A percentile compares a stretch with the other conserved stretches of the same genome.
Evolutionary conservation across 2,888 invertebrate species (phyloP).

Genomic region (Magallana nippona): DNA sequence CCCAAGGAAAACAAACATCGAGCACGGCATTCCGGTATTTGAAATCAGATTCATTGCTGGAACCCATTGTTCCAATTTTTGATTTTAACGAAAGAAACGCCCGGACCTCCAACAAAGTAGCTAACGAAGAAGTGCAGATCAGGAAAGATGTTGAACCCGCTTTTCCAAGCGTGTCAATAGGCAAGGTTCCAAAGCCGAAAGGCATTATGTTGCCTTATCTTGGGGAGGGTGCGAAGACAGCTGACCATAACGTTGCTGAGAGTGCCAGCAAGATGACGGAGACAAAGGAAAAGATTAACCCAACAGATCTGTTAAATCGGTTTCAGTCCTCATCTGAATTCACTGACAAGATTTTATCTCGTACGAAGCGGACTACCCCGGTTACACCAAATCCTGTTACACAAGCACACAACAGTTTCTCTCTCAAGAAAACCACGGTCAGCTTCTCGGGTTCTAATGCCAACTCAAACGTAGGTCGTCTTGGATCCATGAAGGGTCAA

Average conservation of each 20-base stretch:
- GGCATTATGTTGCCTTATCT: conserved; percentile 39
- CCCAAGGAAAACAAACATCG: not conserved
- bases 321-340: conserved; percentile 13
- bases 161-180: not conserved
- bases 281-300: not conserved
- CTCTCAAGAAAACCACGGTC: not conserved
- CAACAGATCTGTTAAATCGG: not conserved
- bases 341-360: conserved; percentile 1
- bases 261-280: not conserved
- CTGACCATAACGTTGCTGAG: not conserved
- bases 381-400: not conserved
- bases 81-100: conserved; percentile 41
- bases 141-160: conserved; percentile 19
- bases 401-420: not conserved
- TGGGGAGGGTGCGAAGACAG: conserved; percentile 8
- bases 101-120: conserved; percentile 39
- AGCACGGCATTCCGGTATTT: not conserved
- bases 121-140: conserved; percentile 23
- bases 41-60: not conserved
- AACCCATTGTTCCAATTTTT: conserved; percentile 40
- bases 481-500: conserved; percentile 14
- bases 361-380: not conserved
- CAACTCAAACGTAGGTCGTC: not conserved
- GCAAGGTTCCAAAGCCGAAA: conserved; percentile 12
- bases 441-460: conserved; percentile 18